A percentile compares a stretch with the other conserved stretches of the same genome.
Evolutionary conservation across 2,888 invertebrate genomes (phyloP).

Genomic region (Hemicrepidius hirtus): DNA sequence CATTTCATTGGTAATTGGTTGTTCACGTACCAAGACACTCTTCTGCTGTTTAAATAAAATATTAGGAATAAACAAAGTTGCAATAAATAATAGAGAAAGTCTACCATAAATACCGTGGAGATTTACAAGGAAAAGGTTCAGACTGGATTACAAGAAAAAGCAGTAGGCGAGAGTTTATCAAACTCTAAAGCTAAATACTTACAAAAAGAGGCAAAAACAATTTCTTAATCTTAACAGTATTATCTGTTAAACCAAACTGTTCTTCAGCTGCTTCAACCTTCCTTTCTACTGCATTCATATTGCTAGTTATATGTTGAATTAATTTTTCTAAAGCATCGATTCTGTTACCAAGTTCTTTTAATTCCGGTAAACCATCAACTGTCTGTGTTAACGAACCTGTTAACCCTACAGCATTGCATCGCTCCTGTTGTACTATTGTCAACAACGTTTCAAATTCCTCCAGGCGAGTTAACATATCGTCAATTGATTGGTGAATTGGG

Average conservation of each 20-base stretch:
- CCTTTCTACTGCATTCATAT: slow-evolving; percentile 74
- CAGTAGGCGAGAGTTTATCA: too few species aligned
- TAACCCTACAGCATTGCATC: slow-evolving; percentile 71
- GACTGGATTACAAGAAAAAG: too few species aligned
- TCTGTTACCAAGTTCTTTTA: slow-evolving; percentile 74
- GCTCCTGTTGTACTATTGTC: slow-evolving; percentile 73
- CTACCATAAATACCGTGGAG: too few species aligned
- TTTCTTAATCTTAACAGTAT: slow-evolving; percentile 73
- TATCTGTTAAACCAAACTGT: slow-evolving; percentile 77
- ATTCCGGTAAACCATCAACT: slow-evolving; percentile 73
- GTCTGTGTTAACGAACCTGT: slow-evolving; percentile 74
- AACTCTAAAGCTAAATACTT: too few species aligned
- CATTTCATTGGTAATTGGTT: slow-evolving; percentile 22
- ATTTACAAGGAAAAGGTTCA: too few species aligned
- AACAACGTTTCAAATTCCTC: slow-evolving; percentile 80
- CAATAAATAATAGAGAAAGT: neutral
- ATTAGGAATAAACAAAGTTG: neutral
- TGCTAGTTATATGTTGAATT: slow-evolving; percentile 74
- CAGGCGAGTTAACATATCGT: slow-evolving; percentile 80
- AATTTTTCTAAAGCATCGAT: slow-evolving; percentile 75
- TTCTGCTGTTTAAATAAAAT: slow-evolving; percentile 49
- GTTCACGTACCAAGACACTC: slow-evolving; percentile 31
- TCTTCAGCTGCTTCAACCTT: slow-evolving; percentile 77
- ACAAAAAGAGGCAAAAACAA: slow-evolving; percentile 77
- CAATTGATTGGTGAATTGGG: slow-evolving; percentile 78